Evolutionary conservation across 1,140 invertebrate species (phyloP), one percentile per base, ranked within the genome.

Genomic region (Polypedilum vanderplanki): DNA sequence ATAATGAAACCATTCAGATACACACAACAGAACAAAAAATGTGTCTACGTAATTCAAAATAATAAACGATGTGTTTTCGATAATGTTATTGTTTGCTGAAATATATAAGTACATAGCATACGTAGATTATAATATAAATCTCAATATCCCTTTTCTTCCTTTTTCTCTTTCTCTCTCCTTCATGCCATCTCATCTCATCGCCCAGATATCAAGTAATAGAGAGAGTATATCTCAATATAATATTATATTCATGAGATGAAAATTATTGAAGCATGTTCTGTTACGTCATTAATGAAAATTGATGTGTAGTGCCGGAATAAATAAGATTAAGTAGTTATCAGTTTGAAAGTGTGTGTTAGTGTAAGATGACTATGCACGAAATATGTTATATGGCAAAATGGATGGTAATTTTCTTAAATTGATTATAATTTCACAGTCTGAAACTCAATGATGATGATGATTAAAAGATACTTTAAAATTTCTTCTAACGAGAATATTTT

Each of bases 261-360:
- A 57, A 70, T 70, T 22, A 70, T 18, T 70, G 15, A 22, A 70
- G 65, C 65, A 70, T 70, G 20, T 70, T 70, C 17, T 70, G 24
- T 22, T 70, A 22, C 17, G 17, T 20, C 7, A 70, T 70, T 70
- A 70, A 70, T 70, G 20, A 22, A 70, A 70, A 70, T 70, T 22
- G 65, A 70, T 22, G 65, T 70, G 65, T 22, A 70, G 20, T 18
- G 18, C 20, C 17, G 20, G 65, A 70, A 70, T 70, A 70, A 70
- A 70, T 70, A 70, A 20, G 65, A 70, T 70, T 70, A 70, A 70
- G 65, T 70, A 70, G 65, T 70, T 70, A 70, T 70, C 65, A 18
- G 24, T 33, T n/a, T n/a, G n/a, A n/a, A n/a, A n/a, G n/a, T n/a
- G n/a, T n/a, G n/a, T 33, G 24, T 33, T 33, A 33, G 24, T 3